Conservation (phyloP, 2,113 vertebrate species). For the Anarrhichthys ocellatus region DNA sequence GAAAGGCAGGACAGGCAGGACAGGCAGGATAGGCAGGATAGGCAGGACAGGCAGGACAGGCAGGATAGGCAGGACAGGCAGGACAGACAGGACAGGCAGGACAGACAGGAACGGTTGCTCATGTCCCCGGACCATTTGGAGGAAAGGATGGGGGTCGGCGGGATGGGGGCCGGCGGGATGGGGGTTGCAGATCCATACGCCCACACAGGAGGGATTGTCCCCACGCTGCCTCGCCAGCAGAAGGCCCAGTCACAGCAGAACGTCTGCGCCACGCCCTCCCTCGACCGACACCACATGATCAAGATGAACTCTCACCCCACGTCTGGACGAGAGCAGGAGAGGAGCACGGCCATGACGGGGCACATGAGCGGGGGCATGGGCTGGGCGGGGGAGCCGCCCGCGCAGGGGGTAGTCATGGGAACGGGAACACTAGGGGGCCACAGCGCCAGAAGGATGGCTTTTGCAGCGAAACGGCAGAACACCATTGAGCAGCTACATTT, state of each 20-base stretch:
- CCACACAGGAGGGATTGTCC: slow-evolving; percentile 78
- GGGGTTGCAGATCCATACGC: slow-evolving; percentile 76
- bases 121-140: slow-evolving; percentile 91
- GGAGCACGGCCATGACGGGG: slow-evolving; percentile 72
- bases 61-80: slow-evolving; percentile 61
- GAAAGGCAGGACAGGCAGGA: slow-evolving; percentile 35
- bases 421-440: slow-evolving; percentile 87
- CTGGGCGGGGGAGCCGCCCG: slow-evolving; percentile 80
- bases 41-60: slow-evolving; percentile 61
- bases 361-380: slow-evolving; percentile 83
- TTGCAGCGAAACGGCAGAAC: slow-evolving; percentile 90
- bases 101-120: slow-evolving; percentile 81
- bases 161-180: slow-evolving; percentile 75
- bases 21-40: not conserved
- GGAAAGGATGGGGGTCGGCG: slow-evolving; percentile 77
- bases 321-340: slow-evolving; percentile 84
- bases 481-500: slow-evolving; percentile 94
- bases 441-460: slow-evolving; percentile 88
- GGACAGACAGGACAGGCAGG: slow-evolving; percentile 59
- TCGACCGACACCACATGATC: slow-evolving; percentile 89
- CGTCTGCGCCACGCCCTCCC: slow-evolving; percentile 87
- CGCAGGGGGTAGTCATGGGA: slow-evolving; percentile 84
- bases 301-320: slow-evolving; percentile 92
- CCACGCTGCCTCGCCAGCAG: slow-evolving; percentile 86
- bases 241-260: slow-evolving; percentile 91